Evolutionary conservation across 2,797 vertebrate species (phyloP).

Genomic region (Dallia pectoralis): DNA sequence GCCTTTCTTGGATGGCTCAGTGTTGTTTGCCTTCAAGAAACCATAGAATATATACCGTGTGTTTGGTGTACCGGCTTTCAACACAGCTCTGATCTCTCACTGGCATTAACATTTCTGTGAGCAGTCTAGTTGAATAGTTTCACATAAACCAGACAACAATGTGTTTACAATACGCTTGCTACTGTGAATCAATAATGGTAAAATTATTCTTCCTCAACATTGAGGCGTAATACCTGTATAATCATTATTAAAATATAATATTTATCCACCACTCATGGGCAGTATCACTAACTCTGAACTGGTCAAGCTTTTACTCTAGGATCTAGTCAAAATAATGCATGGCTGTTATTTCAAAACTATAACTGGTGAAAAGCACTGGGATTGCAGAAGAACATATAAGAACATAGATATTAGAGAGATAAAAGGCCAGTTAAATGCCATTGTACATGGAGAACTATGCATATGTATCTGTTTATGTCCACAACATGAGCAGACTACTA

Average conservation of each 20-base stretch:
- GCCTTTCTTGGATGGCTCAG: no score
- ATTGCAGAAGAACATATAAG: neutral
- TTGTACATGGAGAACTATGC: neutral
- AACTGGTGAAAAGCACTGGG: neutral
- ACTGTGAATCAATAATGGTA: neutral
- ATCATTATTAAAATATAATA: no score
- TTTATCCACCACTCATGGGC: neutral
- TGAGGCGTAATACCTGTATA: neutral
- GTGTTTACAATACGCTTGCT: neutral
- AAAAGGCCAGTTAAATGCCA: neutral
- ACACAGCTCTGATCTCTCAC: no score
- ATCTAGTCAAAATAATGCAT: neutral
- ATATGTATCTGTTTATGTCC: neutral
- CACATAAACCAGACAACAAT: constrained; percentile 1
- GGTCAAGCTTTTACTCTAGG: neutral
- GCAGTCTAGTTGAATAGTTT: neutral
- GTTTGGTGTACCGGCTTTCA: no score
- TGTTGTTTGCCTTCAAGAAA: no score
- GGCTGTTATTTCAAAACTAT: neutral
- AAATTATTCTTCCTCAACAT: neutral
- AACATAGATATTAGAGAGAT: neutral
- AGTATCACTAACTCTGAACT: neutral
- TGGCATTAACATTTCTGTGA: neutral
- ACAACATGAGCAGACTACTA: constrained; percentile 43
- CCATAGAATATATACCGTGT: no score